phyloP scores from a whole-genome alignment of 2,888 invertebrate genomes.

The Ashinkailepas kermadecensis region DNA sequence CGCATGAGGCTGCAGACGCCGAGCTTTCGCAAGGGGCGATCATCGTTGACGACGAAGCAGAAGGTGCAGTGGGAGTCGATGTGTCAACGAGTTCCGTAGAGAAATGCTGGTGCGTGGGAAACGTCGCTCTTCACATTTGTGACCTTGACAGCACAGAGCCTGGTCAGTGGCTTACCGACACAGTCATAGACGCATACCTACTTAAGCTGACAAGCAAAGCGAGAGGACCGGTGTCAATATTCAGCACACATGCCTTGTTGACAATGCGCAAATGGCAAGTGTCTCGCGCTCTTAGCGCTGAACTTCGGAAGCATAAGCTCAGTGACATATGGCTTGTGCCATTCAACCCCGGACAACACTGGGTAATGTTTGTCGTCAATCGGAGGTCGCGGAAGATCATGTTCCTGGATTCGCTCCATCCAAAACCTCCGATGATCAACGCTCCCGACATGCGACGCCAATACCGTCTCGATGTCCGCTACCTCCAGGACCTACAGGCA shows the following conservation, averaged over 20 bases:
- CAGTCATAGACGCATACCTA: background rate
- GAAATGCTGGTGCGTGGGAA: background rate
- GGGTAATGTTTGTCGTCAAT: background rate
- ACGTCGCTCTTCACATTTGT: background rate
- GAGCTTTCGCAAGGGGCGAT: background rate
- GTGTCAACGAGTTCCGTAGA: background rate
- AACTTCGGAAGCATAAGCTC: background rate
- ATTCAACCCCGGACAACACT: background rate
- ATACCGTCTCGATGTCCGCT: background rate
- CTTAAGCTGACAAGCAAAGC: background rate
- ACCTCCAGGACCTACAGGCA: background rate
- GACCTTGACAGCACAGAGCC: background rate
- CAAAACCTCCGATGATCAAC: background rate
- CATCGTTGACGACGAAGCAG: background rate
- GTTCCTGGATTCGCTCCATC: background rate
- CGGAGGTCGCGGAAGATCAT: background rate
- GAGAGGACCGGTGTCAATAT: background rate
- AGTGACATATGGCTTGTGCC: background rate
- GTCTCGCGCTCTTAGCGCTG: background rate
- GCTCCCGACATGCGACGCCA: background rate
- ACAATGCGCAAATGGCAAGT: background rate
- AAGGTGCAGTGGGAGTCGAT: background rate
- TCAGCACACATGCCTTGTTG: background rate
- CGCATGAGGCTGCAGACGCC: background rate
- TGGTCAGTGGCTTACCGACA: background rate